Conservation (phyloP, 2,888 invertebrate species). For the Drosophila neonasuta region DNA sequence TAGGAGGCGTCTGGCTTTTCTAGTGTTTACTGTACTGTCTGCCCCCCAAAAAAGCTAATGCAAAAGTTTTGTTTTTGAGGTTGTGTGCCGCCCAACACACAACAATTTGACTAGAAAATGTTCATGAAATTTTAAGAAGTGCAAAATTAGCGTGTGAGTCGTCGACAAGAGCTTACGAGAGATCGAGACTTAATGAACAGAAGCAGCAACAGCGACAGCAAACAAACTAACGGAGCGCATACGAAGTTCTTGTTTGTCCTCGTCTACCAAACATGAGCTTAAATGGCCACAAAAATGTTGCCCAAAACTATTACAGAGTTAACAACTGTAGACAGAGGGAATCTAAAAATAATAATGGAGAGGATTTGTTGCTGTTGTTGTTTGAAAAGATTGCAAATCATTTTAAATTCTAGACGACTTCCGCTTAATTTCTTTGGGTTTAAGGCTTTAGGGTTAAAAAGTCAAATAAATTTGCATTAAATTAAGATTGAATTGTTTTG, state of each 20-base stretch:
- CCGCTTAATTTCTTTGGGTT: slow-evolving; percentile 33
- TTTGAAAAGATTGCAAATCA: slow-evolving; percentile 2
- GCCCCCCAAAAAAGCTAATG: slow-evolving; percentile 57
- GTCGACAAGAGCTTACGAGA: slow-evolving; percentile 7
- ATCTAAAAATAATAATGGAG: background rate
- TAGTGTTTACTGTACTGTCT: slow-evolving; percentile 41
- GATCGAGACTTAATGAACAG: slow-evolving; percentile 16
- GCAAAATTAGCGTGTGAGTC: slow-evolving; percentile 52
- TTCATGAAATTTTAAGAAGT: slow-evolving; percentile 28
- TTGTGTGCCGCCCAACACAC: slow-evolving; percentile 13
- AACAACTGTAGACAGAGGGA: background rate
- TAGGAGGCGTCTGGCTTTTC: slow-evolving; percentile 19
- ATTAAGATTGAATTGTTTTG: slow-evolving; percentile 64
- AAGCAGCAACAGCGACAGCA: background rate
- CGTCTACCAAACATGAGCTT: slow-evolving; percentile 17
- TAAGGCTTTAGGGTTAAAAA: slow-evolving; percentile 17
- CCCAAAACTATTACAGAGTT: slow-evolving; percentile 17
- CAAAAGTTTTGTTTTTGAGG: slow-evolving; percentile 58
- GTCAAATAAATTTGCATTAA: slow-evolving; percentile 68
- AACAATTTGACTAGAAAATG: slow-evolving; percentile 49
- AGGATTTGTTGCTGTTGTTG: background rate
- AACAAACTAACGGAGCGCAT: slow-evolving; percentile 3
- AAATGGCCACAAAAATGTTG: slow-evolving; percentile 35
- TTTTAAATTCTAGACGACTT: slow-evolving; percentile 23
- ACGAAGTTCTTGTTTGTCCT: slow-evolving; percentile 17